Evolutionary conservation across 2,113 vertebrate genomes (phyloP).

Genomic region (Spermophilus dauricus): DNA sequence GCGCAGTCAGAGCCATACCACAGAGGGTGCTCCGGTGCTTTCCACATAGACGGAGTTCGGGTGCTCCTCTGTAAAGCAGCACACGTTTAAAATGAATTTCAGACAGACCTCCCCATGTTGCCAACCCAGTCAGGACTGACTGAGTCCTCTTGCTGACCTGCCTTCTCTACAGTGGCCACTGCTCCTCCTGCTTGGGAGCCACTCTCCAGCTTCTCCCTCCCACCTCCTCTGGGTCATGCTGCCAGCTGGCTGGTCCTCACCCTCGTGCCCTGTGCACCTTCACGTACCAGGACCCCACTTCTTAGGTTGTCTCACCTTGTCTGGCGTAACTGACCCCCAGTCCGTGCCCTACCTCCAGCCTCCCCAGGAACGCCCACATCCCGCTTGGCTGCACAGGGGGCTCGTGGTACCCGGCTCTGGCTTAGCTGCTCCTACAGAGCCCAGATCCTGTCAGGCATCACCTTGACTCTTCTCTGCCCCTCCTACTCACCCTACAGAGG

Average conservation of each 20-base stretch:
- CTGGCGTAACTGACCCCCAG: fast-evolving
- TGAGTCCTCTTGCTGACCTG: too few relatives aligned
- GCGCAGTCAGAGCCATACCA: too few relatives aligned
- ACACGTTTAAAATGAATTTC: neutral
- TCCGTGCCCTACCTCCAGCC: neutral
- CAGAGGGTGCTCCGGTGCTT: too few relatives aligned
- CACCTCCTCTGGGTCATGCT: neutral
- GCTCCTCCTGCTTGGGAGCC: too few relatives aligned
- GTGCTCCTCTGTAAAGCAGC: too few relatives aligned
- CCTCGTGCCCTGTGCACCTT: neutral
- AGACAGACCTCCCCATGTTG: neutral
- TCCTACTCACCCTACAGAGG: too few relatives aligned
- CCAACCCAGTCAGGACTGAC: too few relatives aligned
- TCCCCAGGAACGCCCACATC: neutral
- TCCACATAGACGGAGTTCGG: neutral
- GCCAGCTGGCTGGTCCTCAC: neutral
- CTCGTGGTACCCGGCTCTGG: neutral
- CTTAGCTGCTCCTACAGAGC: neutral
- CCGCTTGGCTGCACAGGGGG: neutral
- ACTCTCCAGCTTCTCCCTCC: neutral
- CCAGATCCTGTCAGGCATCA: too few relatives aligned
- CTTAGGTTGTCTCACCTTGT: neutral
- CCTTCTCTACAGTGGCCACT: too few relatives aligned
- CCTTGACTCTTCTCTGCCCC: too few relatives aligned
- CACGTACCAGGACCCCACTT: neutral